Conservation (phyloP, 2,113 vertebrate species). For the Heliornis fulica region DNA sequence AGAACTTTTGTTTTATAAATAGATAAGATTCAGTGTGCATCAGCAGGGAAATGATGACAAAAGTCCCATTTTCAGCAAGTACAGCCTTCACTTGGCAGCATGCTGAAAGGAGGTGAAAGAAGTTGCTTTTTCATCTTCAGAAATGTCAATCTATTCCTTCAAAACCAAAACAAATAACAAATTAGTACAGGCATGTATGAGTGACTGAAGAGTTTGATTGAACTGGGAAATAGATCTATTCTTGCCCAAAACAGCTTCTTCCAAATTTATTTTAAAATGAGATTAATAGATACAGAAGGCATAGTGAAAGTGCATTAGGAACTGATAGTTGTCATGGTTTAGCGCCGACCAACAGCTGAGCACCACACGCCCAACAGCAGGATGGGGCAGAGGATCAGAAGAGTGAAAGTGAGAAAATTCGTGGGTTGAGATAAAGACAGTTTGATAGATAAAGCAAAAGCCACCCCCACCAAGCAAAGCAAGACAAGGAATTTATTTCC, state of each 20-base stretch:
- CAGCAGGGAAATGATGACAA: not conserved
- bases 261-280: not conserved
- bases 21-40: not conserved
- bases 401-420: too few relatives aligned
- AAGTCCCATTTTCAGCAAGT: not conserved
- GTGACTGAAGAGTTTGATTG: not conserved
- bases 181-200: not conserved
- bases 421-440: too few relatives aligned
- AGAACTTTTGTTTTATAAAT: not conserved
- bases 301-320: not conserved
- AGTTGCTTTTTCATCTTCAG: not conserved
- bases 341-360: too few relatives aligned
- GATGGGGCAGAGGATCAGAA: too few relatives aligned
- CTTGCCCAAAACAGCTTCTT: not conserved
- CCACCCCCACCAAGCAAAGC: too few relatives aligned
- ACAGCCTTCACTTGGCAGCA: not conserved
- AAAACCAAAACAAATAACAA: not conserved
- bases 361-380: too few relatives aligned
- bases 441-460: too few relatives aligned
- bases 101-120: not conserved
- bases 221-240: not conserved
- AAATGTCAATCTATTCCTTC: not conserved
- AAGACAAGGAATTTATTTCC: too few relatives aligned
- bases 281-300: not conserved
- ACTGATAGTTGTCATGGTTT: too few relatives aligned